Evolutionary conservation across 1,140 invertebrate genomes (phyloP).

Genomic region (Drosophila albomicans): DNA sequence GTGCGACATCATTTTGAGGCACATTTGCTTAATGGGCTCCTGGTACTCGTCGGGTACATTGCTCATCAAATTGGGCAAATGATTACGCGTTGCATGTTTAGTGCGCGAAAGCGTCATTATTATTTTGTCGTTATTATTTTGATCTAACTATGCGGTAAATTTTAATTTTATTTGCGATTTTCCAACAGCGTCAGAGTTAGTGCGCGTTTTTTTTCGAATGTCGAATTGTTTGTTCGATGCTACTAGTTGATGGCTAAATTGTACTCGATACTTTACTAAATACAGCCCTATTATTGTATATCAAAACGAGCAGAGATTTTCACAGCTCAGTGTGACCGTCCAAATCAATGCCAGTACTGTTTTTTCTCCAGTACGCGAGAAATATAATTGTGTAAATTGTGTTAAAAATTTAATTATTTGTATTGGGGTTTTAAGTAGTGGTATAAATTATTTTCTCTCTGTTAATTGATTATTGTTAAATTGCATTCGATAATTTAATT

Average conservation of each 20-base stretch:
- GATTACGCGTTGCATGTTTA: slow-evolving; percentile 67
- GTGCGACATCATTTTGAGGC: slow-evolving; percentile 85
- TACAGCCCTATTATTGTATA: background rate
- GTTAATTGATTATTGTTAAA: too few relatives aligned
- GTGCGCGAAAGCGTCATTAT: slow-evolving; percentile 65
- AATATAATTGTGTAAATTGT: too few relatives aligned
- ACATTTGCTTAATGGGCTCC: slow-evolving; percentile 77
- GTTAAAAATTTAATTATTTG: too few relatives aligned
- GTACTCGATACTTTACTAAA: slow-evolving; percentile 16
- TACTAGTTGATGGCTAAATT: slow-evolving; percentile 1
- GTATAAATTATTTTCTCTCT: too few relatives aligned
- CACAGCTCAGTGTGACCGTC: background rate
- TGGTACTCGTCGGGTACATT: slow-evolving; percentile 80
- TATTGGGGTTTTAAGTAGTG: too few relatives aligned
- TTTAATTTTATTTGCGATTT: background rate
- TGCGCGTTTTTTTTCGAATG: slow-evolving; percentile 74
- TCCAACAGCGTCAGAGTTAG: slow-evolving; percentile 42
- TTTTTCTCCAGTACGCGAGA: too few relatives aligned
- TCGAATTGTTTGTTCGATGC: slow-evolving; percentile 14
- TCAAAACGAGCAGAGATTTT: background rate
- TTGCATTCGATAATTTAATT: too few relatives aligned
- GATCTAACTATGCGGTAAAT: background rate
- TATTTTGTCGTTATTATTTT: background rate
- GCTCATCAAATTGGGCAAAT: slow-evolving; percentile 66
- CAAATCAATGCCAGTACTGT: too few relatives aligned